These are phyloP conservation scores for Hypanus sabinus DNA, from an alignment of 2,113 vertebrate genomes.

Conservation along the genomic window DNA sequence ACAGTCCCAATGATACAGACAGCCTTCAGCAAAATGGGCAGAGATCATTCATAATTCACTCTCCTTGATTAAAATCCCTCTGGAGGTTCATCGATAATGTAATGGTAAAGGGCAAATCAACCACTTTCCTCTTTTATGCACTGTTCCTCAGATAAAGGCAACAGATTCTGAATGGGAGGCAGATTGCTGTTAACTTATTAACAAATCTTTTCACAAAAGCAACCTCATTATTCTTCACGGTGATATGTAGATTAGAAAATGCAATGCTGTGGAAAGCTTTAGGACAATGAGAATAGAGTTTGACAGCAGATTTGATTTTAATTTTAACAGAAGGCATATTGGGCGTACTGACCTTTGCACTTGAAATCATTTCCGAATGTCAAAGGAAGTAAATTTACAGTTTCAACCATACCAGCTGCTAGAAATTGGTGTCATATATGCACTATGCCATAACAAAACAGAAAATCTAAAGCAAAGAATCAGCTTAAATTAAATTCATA, in stretches of 20 bases:
- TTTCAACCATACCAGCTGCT: background rate
- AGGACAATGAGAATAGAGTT: background rate
- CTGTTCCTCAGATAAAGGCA: conserved; percentile 10
- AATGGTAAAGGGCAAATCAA: conserved; percentile 3
- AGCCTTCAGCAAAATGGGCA: background rate
- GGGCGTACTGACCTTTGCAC: background rate
- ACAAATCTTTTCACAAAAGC: background rate
- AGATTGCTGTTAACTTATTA: background rate
- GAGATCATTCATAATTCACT: conserved; percentile 19
- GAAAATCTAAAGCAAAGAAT: background rate
- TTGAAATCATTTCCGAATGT: background rate
- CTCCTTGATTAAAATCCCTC: conserved; percentile 30
- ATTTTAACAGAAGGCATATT: background rate
- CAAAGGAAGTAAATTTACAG: background rate
- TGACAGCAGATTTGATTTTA: background rate
- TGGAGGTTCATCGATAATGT: background rate
- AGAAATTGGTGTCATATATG: background rate
- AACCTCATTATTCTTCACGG: background rate
- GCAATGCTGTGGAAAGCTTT: background rate
- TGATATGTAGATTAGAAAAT: background rate
- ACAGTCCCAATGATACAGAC: background rate
- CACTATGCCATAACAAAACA: background rate
- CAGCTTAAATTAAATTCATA: background rate
- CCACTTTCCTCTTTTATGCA: background rate
- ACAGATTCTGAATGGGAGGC: background rate